phyloP scores from a whole-genome alignment of 2,797 vertebrate genomes.

The Moxostoma hubbsi region DNA sequence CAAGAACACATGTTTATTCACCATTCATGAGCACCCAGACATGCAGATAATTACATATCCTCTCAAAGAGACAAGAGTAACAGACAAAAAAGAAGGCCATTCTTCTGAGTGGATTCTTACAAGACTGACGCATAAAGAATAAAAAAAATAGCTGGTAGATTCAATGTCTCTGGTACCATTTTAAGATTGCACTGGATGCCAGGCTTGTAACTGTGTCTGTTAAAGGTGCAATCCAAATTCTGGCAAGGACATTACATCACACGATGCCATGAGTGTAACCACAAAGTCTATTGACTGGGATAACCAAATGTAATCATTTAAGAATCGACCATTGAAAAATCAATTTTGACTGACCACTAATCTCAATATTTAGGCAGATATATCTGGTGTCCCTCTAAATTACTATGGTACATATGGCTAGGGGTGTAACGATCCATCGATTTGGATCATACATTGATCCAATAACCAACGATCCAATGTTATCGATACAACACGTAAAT shows the following conservation, averaged over 20 bases:
- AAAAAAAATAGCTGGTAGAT: conserved; percentile 25
- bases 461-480: too few species aligned
- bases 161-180: not conserved
- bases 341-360: not conserved
- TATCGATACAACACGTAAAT: too few species aligned
- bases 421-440: too few species aligned
- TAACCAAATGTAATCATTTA: not conserved
- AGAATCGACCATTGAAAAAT: not conserved
- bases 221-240: not conserved
- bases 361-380: not conserved
- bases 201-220: not conserved
- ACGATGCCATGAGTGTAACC: not conserved
- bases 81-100: conserved; percentile 73
- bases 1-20: conserved; percentile 67
- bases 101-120: conserved; percentile 65
- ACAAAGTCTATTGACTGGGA: not conserved
- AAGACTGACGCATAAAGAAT: conserved; percentile 50
- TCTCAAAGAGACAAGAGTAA: conserved; percentile 67
- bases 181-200: not conserved
- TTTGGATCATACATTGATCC: too few species aligned
- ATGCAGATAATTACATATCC: conserved; percentile 78
- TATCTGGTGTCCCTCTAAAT: too few species aligned
- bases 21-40: conserved; percentile 72
- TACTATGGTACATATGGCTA: not conserved
- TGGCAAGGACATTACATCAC: not conserved